Conservation (phyloP, 2,797 vertebrate species). For the Molossus alvarezi region DNA sequence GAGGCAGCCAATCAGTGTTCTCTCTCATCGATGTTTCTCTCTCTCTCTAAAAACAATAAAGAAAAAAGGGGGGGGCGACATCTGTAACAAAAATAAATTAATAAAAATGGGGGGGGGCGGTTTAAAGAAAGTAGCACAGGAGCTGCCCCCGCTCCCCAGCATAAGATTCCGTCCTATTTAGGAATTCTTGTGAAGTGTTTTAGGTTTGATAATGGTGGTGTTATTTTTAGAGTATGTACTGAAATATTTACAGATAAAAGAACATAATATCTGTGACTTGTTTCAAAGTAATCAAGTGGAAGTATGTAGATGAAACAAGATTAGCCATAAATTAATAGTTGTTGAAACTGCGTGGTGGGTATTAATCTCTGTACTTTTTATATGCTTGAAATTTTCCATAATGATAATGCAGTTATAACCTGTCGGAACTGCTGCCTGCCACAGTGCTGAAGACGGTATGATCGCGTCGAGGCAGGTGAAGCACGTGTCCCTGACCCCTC, state of each 20-base stretch:
- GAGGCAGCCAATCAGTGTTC: too few relatives aligned
- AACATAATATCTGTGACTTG: not conserved
- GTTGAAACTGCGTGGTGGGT: not conserved
- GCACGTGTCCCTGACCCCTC: not conserved
- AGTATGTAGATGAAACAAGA: constrained; percentile 7
- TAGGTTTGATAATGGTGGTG: not conserved
- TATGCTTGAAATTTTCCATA: constrained; percentile 33
- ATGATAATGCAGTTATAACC: not conserved
- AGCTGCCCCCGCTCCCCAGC: not conserved
- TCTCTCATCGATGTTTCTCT: too few relatives aligned
- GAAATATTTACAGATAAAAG: constrained; percentile 51
- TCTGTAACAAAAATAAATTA: too few relatives aligned
- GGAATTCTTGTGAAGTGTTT: not conserved
- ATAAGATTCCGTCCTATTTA: not conserved
- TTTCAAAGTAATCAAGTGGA: not conserved
- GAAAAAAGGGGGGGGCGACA: too few relatives aligned
- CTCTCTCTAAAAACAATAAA: too few relatives aligned
- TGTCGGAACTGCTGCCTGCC: not conserved
- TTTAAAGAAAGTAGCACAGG: not conserved
- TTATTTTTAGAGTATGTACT: not conserved
- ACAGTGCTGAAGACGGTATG: not conserved
- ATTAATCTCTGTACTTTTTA: constrained; percentile 15
- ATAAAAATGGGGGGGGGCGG: too few relatives aligned
- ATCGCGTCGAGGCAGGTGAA: not conserved
- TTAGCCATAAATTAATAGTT: not conserved